Base-by-base conservation (phyloP, 1,140 invertebrate species). In the Lasioglossum albipes region DNA sequence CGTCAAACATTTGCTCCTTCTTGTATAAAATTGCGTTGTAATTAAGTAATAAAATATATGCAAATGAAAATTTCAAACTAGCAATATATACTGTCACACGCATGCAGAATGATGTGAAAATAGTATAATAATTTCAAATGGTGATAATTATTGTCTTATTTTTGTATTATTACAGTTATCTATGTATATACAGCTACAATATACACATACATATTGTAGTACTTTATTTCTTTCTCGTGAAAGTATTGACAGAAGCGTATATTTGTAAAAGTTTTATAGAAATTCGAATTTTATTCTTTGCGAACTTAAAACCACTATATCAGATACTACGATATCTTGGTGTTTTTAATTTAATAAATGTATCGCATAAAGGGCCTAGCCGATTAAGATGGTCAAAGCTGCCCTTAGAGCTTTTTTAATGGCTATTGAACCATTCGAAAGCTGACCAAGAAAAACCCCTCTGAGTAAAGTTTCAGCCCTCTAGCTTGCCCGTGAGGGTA, bases 71-170 rank as follows among this genome's bases (percentile, higher is more conserved):
- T 5, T 73, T 73, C 20, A 65, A 75, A 79, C 72, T 84, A 82
- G 81, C 57, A 71, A 52, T 73, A 76, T 73, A 76, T 71, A 59
- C 75, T 74, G 78, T 57, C 45, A 82, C 52, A 82, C 64, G 57
- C 83, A 86, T 85, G 84, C 84, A 85, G 16, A 27, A 78, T 79
- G 61, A 41, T 31, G 41, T 54, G 6, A 13, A 65, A 78, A 31
- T 62, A 20, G n/a, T 27, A 7, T 22, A 20, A 27, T 2, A 71
- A 18, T 64, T 52, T 22, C 4, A 22, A 2, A 52, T 45, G 9
- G 2, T 49, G 27, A 61, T 59, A 27, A 10, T 41, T 59, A 2
- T 36, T 36, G 36, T 36, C 36, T 36, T 36, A 4, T 52, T 45
- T 7, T 59, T 13, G 20, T 16, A 54, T 54, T 68, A 27, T 12